Conservation (phyloP, 2,888 invertebrate species). For the Timandra comae region DNA sequence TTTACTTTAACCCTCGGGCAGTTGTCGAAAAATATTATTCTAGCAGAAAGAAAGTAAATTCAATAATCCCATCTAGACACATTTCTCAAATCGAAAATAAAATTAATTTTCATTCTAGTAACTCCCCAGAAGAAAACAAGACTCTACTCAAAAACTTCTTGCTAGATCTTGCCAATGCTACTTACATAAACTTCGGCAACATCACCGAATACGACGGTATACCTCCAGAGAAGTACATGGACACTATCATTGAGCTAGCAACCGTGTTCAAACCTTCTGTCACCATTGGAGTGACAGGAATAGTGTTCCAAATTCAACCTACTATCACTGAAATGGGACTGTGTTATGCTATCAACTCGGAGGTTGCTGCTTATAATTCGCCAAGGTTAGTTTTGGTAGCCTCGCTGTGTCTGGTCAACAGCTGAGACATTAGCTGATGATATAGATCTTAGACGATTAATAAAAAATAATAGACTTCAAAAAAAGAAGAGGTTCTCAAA, state of each 20-base stretch:
- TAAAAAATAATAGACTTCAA: too few relatives aligned
- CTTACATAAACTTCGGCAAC: constrained; percentile 77
- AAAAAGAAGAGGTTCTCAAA: too few relatives aligned
- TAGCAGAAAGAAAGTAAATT: too few relatives aligned
- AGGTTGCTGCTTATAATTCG: constrained; percentile 77
- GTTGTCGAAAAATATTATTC: too few relatives aligned
- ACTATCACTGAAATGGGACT: constrained; percentile 82
- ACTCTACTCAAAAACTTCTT: constrained; percentile 74
- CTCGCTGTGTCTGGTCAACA: too few relatives aligned
- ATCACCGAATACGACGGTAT: constrained; percentile 76
- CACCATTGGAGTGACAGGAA: constrained; percentile 74
- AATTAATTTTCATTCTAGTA: constrained; percentile 48
- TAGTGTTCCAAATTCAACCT: constrained; percentile 70
- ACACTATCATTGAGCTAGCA: constrained; percentile 72
- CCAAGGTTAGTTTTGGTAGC: constrained; percentile 68
- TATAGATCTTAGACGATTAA: too few relatives aligned
- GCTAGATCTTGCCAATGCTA: constrained; percentile 71
- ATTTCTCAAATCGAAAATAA: neutral
- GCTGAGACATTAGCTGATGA: too few relatives aligned
- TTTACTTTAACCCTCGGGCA: too few relatives aligned
- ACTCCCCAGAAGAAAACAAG: constrained; percentile 59
- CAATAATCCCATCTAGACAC: too few relatives aligned
- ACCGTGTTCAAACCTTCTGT: constrained; percentile 64
- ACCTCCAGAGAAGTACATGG: constrained; percentile 74
- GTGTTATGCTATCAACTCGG: constrained; percentile 82